phyloP scores from a whole-genome alignment of 30 jellyfish, hydroid and myxozoan species.

The Hydractinia echinata region DNA sequence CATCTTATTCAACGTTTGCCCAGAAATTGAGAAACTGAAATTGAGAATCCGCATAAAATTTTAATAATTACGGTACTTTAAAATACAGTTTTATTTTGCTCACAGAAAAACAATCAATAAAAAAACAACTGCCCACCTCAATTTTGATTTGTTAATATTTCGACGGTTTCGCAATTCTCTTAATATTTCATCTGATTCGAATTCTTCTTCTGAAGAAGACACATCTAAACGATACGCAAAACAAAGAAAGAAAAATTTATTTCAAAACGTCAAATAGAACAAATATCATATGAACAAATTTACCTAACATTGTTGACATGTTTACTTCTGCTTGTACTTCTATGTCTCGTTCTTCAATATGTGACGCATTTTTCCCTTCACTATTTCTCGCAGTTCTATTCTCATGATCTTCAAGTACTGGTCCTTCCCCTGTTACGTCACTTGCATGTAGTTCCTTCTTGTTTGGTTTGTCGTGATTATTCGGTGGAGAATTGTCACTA shows the following conservation, averaged over 20 bases:
- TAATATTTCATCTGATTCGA: slow-evolving; percentile 6
- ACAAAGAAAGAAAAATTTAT: neutral
- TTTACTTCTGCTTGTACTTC: no score
- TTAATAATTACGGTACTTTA: no score
- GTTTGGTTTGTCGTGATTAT: neutral
- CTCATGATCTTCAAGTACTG: neutral
- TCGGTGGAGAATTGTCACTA: neutral
- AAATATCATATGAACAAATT: neutral
- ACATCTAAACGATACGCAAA: neutral
- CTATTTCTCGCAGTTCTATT: no score
- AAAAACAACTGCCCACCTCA: neutral
- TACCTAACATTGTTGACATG: no score
- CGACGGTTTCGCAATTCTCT: neutral
- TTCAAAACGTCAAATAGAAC: neutral
- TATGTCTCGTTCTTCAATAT: no score
- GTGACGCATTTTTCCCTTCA: no score
- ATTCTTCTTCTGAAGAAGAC: slow-evolving; percentile 10
- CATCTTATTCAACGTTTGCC: no score
- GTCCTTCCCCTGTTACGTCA: neutral
- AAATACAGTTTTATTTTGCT: no score
- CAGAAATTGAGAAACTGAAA: no score
- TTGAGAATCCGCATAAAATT: no score
- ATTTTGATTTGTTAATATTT: neutral
- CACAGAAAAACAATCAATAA: no score
- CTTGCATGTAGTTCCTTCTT: neutral